Conservation (phyloP, 1,140 invertebrate genomes). For the Trichoplusia ni region DNA sequence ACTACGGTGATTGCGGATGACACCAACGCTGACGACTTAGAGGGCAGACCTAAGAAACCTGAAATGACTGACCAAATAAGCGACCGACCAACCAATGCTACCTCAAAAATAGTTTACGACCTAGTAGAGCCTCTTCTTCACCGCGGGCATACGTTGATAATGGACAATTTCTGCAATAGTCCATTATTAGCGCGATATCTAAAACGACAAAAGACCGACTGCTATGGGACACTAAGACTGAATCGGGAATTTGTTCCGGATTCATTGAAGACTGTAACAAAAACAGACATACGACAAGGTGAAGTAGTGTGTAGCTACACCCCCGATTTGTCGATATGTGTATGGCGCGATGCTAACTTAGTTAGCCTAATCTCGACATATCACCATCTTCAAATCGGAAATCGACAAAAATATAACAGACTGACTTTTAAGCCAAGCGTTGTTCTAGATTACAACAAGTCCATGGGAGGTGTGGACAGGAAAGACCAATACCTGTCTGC, state of each 20-base stretch:
- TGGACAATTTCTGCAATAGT: conserved; percentile 35
- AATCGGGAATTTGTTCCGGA: conserved; percentile 21
- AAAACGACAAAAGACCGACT: conserved; percentile 37
- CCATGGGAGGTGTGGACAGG: conserved; percentile 48
- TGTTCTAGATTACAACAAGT: conserved; percentile 49
- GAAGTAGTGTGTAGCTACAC: conserved; percentile 30
- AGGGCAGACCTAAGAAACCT: neutral
- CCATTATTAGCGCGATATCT: conserved; percentile 34
- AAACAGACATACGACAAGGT: conserved; percentile 27
- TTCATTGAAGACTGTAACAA: conserved; percentile 4
- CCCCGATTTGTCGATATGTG: conserved; percentile 31
- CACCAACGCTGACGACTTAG: neutral
- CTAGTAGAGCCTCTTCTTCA: conserved; percentile 37
- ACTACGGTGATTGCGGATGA: neutral
- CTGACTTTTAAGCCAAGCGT: conserved; percentile 32
- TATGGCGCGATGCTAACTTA: conserved; percentile 36
- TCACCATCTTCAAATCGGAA: conserved; percentile 32
- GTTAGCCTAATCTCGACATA: conserved; percentile 42
- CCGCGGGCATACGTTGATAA: conserved; percentile 43
- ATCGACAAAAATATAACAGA: conserved; percentile 9
- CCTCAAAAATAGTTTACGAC: conserved; percentile 33
- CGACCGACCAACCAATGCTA: conserved; percentile 25
- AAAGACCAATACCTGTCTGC: conserved; percentile 6
- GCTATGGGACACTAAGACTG: conserved; percentile 36
- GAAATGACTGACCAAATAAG: neutral